These are phyloP conservation scores for Drosophila ironensis DNA, from an alignment of 1,140 invertebrate genomes.

Conservation along the genomic window DNA sequence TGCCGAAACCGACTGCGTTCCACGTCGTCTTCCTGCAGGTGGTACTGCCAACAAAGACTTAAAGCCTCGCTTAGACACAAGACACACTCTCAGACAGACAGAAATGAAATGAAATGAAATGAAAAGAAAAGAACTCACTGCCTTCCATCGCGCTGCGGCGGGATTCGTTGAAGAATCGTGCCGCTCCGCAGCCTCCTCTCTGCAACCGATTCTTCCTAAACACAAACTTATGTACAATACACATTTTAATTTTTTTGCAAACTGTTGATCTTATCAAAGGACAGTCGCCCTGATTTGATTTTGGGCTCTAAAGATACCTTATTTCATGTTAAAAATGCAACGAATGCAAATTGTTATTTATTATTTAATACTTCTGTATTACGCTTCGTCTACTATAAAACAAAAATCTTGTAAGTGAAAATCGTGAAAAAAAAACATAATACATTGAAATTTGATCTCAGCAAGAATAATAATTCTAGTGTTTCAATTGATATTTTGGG, in stretches of 20 bases:
- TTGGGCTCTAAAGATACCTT: constrained; percentile 53
- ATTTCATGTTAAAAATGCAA: constrained; percentile 69
- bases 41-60: constrained; percentile 66
- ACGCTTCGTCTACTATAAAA: constrained; percentile 53
- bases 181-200: constrained; percentile 40
- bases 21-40: constrained; percentile 45
- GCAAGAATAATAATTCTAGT: constrained; percentile 34
- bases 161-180: constrained; percentile 47
- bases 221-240: constrained; percentile 70
- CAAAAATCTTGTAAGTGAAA: constrained; percentile 64
- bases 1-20: constrained; percentile 37
- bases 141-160: constrained; percentile 55
- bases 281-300: constrained; percentile 47
- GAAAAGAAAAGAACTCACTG: constrained; percentile 69
- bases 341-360: constrained; percentile 78
- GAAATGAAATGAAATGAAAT: no score
- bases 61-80: constrained; percentile 68
- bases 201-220: constrained; percentile 70
- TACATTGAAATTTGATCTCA: constrained; percentile 78
- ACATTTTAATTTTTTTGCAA: constrained; percentile 64
- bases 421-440: constrained; percentile 62
- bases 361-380: constrained; percentile 73
- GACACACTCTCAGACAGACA: constrained; percentile 22
- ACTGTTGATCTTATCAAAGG: constrained; percentile 68
- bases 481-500: background rate